phyloP scores from a whole-genome alignment of 64 coral and sea anemone genomes.

The Montipora foliosa region DNA sequence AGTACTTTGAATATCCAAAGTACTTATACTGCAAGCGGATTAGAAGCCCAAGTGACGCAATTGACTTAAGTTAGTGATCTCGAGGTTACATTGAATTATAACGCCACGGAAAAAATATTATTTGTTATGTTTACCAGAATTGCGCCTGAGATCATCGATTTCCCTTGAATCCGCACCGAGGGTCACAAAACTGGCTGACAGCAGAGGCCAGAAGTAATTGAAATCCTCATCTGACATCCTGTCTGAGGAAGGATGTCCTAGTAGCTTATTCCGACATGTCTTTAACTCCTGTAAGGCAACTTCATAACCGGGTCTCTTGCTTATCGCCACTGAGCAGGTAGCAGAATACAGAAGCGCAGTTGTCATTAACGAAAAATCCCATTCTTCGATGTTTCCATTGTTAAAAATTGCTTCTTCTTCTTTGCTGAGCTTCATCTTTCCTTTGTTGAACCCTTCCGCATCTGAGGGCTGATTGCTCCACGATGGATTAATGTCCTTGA shows the following conservation, averaged over 20 bases:
- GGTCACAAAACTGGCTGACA: not conserved
- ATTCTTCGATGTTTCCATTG: conserved; percentile 66
- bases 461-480: conserved; percentile 53
- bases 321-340: conserved; percentile 14
- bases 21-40: too few relatives aligned
- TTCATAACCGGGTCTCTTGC: conserved; percentile 3
- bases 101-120: too few relatives aligned
- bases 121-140: not conserved
- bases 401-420: conserved; percentile 50
- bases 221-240: conserved; percentile 54
- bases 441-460: conserved; percentile 9
- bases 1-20: too few relatives aligned
- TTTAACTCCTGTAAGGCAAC: conserved; percentile 21
- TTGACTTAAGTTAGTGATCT: too few relatives aligned
- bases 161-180: conserved; percentile 24
- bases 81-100: too few relatives aligned
- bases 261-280: conserved; percentile 26
- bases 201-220: conserved; percentile 18
- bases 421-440: conserved; percentile 26
- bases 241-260: conserved; percentile 44
- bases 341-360: conserved; percentile 47
- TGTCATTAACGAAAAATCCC: conserved; percentile 75
- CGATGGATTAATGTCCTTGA: conserved; percentile 57
- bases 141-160: not conserved
- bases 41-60: too few relatives aligned